These are phyloP conservation scores for Coendou prehensilis DNA, from an alignment of 2,797 vertebrate species.

Conservation along the genomic window DNA sequence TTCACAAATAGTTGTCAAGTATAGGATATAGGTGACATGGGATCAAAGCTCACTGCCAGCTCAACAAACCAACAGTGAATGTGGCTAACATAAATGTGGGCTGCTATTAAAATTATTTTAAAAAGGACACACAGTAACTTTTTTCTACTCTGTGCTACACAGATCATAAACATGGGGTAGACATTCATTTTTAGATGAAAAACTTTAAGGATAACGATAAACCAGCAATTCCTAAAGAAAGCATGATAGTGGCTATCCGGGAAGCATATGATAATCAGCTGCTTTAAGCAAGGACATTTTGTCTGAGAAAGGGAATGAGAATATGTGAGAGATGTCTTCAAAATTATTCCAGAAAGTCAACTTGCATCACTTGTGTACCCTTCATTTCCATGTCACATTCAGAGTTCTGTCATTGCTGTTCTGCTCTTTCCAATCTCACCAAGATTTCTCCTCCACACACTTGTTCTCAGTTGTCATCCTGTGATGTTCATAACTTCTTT, in stretches of 20 bases:
- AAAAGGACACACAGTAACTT: neutral
- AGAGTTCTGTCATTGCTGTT: neutral
- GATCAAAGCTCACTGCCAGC: neutral
- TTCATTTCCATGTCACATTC: neutral
- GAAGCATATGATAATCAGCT: neutral
- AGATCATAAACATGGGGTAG: neutral
- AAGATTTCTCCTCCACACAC: neutral
- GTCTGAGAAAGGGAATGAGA: neutral
- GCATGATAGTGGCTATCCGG: neutral
- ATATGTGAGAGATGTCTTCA: neutral
- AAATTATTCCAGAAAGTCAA: neutral
- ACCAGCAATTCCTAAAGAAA: slow-evolving; percentile 38
- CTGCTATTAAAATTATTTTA: slow-evolving; percentile 4
- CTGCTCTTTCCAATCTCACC: neutral
- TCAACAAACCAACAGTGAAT: slow-evolving; percentile 21
- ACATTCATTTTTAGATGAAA: slow-evolving; percentile 4
- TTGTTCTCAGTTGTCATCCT: neutral
- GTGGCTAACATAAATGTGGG: neutral
- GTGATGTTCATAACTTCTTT: neutral
- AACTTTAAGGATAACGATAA: slow-evolving; percentile 37
- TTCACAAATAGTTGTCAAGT: neutral
- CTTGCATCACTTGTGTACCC: neutral
- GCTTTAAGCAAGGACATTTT: neutral
- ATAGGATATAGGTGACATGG: neutral
- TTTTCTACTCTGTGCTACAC: slow-evolving; percentile 5